Evolutionary conservation across 2,888 invertebrate species (phyloP), one percentile per base, ranked within the genome.

Genomic region (Pristionchus maxplancki): DNA sequence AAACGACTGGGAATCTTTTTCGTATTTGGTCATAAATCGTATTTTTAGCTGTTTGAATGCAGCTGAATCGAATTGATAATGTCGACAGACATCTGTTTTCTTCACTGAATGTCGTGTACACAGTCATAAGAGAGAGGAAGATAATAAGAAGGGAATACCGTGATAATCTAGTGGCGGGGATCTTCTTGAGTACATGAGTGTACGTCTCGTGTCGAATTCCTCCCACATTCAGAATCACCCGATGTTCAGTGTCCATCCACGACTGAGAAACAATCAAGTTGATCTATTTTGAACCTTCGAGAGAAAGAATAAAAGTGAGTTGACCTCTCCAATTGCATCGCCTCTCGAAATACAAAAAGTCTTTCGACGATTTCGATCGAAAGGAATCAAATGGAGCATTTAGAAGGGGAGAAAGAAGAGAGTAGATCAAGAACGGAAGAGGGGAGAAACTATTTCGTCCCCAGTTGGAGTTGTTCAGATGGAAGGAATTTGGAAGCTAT

Each of bases 151-250:
- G 9, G 67, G 28, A 28, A 34, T 71, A 91, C 91, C 91, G 67
- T 31, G 92, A 92, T 50, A 97, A 96, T 87, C 97, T 95, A 15
- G 97, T 97, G 92, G 97, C 97, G 31, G 97, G 97, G 94, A 97
- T 97, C 96, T 97, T 97, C 96, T 97, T 97, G 91, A 97, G 96
- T 67, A 97, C 95, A 87, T 95, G 95, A 89, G 95, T 95, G 92
- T 94, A 96, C n/a, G 96, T 96, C 93, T 96, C 96, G 93, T 96
- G 97, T 95, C 97, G 96, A 95, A 98, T 97, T 91, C 98, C 98
- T 91, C 98, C 97, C 95, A 98, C 97, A 96, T 98, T 98, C 95
- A 98, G 96, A 95, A 97, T 93, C 94, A 98, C 97, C 95, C 97
- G 96, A 95, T 98, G 97, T 96, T 98, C 97, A 92, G 97, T 97